A percentile compares a stretch with the other conserved stretches of the same genome.
These are phyloP conservation scores for Burhinus oedicnemus DNA, from an alignment of 2,113 vertebrate species.

Conservation along the genomic window DNA sequence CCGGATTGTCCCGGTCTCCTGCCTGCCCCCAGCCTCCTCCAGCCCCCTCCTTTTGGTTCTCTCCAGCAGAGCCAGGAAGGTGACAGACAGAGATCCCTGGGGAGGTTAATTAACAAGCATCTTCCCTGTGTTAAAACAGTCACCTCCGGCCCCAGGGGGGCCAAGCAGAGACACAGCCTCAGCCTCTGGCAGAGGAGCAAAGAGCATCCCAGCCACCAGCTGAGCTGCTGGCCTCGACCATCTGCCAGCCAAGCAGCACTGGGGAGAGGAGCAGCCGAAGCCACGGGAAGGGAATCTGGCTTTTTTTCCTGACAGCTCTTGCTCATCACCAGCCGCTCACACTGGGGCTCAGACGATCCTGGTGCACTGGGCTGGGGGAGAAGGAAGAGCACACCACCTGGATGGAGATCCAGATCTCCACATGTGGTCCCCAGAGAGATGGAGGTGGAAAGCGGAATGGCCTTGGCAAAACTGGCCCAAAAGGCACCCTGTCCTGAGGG, in stretches of 20 bases:
- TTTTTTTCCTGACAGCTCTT: neutral
- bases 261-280: neutral
- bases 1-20: neutral
- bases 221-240: constrained; percentile 19
- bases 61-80: neutral
- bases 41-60: neutral
- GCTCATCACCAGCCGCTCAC: neutral
- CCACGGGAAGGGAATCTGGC: neutral
- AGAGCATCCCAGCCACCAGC: constrained; percentile 47
- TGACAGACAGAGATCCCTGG: neutral
- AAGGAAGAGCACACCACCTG: neutral
- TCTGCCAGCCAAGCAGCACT: constrained; percentile 18
- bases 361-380: neutral
- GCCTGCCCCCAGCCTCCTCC: neutral
- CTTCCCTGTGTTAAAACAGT: neutral
- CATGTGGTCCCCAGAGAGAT: accelerated
- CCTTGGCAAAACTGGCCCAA: neutral
- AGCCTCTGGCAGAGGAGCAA: constrained; percentile 15
- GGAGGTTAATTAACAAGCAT: constrained; percentile 20
- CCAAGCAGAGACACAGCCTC: neutral
- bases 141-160: neutral
- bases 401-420: neutral
- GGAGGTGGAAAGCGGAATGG: neutral
- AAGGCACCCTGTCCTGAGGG: accelerated
- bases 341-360: neutral